Conservation (phyloP, 37 sponge, comb jelly and placozoan species). For the Aplysina aerophoba region DNA sequence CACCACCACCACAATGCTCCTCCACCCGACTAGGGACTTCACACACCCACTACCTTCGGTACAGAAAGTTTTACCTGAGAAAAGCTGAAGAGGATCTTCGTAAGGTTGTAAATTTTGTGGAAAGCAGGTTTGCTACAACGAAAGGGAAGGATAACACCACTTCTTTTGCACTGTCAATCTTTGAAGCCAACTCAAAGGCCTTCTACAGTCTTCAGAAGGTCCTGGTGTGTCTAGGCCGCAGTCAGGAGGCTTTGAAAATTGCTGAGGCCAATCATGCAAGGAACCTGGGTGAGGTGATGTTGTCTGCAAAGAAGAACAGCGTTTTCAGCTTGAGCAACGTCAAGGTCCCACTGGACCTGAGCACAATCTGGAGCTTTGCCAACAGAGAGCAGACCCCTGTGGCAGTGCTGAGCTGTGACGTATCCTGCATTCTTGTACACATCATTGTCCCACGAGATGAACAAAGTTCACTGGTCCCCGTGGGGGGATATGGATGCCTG, state of each 20-base stretch:
- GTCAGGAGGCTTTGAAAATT: constrained; percentile 39
- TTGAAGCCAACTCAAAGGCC: constrained; percentile 66
- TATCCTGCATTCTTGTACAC: constrained; percentile 47
- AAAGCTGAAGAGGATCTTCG: constrained; percentile 45
- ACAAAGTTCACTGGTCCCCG: no score
- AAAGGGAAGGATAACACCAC: constrained; percentile 57
- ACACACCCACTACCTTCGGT: background rate
- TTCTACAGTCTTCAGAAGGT: constrained; percentile 69
- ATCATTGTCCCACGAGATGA: background rate
- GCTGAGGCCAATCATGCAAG: constrained; percentile 71
- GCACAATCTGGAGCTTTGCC: constrained; percentile 29
- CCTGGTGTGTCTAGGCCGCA: constrained; percentile 40
- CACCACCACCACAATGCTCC: background rate
- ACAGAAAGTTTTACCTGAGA: constrained; percentile 33
- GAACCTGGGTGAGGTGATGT: constrained; percentile 75
- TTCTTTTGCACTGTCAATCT: constrained; percentile 61
- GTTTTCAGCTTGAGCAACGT: background rate
- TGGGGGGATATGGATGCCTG: background rate
- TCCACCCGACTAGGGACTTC: background rate
- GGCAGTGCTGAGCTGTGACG: constrained; percentile 62
- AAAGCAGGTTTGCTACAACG: constrained; percentile 42
- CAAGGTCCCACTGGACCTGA: constrained; percentile 40
- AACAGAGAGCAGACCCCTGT: constrained; percentile 36
- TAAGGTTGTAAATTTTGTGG: constrained; percentile 42
- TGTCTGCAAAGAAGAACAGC: constrained; percentile 29